phyloP scores from a whole-genome alignment of 2,797 vertebrate species.

The Malacoraja senta region DNA sequence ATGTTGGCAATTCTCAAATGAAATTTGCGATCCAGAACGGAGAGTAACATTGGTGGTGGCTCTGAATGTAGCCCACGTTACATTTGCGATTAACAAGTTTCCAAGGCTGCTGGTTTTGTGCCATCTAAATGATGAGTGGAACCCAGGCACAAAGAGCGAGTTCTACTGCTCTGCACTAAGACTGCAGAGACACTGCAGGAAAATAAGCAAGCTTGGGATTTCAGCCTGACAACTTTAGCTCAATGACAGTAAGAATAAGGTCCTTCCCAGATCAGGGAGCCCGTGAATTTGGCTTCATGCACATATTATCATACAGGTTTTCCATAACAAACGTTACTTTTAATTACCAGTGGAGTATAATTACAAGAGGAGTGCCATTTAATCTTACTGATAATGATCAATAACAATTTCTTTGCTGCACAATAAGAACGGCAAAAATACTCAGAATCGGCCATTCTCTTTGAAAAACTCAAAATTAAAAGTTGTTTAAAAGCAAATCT shows the following conservation, averaged over 20 bases:
- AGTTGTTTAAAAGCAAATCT: background rate
- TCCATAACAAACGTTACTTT: background rate
- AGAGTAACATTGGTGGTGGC: too few species aligned
- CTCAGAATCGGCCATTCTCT: background rate
- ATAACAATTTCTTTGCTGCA: background rate
- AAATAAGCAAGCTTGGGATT: background rate
- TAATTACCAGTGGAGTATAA: background rate
- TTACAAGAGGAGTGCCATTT: background rate
- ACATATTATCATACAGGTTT: background rate
- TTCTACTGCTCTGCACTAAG: background rate
- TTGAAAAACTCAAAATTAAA: background rate
- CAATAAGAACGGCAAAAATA: background rate
- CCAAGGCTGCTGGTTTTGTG: background rate
- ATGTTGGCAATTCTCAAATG: background rate
- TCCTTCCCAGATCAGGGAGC: background rate
- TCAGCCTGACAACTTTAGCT: background rate
- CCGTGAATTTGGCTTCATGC: background rate
- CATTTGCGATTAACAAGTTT: slow-evolving; percentile 36
- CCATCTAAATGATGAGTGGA: background rate
- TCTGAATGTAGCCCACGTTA: background rate
- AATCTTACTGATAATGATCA: background rate
- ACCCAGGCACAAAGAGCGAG: background rate
- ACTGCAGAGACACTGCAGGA: slow-evolving; percentile 44
- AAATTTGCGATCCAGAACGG: background rate
- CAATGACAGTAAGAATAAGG: slow-evolving; percentile 39